Base-by-base conservation (phyloP, 2,888 invertebrate genomes). In the Busseola fusca region DNA sequence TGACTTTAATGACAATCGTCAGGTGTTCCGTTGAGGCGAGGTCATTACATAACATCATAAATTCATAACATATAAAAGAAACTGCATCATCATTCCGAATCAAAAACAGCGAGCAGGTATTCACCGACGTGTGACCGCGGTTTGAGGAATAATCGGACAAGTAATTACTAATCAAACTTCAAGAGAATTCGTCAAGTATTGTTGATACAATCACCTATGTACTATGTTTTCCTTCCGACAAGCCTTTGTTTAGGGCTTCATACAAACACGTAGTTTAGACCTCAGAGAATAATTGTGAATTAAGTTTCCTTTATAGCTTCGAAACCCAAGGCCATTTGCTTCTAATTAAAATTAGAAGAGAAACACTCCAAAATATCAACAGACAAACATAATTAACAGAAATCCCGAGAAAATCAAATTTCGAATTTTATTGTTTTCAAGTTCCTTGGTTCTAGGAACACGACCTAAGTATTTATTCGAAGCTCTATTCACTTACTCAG, bases 181-280 rank as follows among this genome's bases (percentile, higher is more conserved):
- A 71, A 16, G 78, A 70, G 57, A n/a, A 71, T 59, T 30, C 37
- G 37, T 52, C 21, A 59, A 18, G n/a, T 56, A 78, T 78, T 78
- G 72, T 71, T 77, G 25, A 52, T 70, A n/a, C 34, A 45, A 58
- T 37, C n/a, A 45, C 9, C 10, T 58, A 25, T 21, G 4, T 54
- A 25, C 18, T 37, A 25, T 56, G 50, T 45, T 72, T 73, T 59
- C 45, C 59, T 60, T 56, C 59, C 30, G 14, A 59, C 1, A 30
- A 54, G 16, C 18, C 27, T 74, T 80, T 75, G 74, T 75, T 59
- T 75, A 80, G 9, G 74, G 74, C 64, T 75, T 75, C 74, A 42
- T 58, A 58, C 2, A 59, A 79, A 59, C 34, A 57, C 14, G 45
- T 52, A 50, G 79, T 73, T 63, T 48, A 25, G 16, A 64, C 16